Evolutionary conservation across 2,797 vertebrate genomes (phyloP), one percentile per base, ranked within the genome.

Genomic region (Brachyalestes nurse): DNA sequence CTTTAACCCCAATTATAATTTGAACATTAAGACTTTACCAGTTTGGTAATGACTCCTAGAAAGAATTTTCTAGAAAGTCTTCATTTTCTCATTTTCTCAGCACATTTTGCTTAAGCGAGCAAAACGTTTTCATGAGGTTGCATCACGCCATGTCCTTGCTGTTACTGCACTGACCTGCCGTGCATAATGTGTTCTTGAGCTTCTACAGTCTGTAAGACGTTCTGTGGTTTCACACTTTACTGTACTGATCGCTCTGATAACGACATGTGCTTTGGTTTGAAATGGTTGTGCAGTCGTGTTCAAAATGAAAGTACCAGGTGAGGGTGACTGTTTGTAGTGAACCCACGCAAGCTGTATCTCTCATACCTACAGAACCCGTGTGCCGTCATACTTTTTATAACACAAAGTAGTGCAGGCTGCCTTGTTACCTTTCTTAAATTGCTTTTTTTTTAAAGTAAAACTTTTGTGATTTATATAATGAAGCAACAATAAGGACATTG

Each of bases 271-370:
- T 47, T 58, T 74, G 38, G 9, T 74, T 67, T 47, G 28, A 66
- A 73, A 62, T 45, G 47, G 12, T 72, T 51, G 28, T 1, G 2
- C 49, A 42, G 45, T 19, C 57, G 71, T 45, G 61, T 21, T 58
- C n/a, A 16, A 75, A 58, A 34, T 55, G 51, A 80, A 58, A 58
- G 55, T 40, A 67, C 61, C 60, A 62, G 45, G 60, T 58, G 17
- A 25, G 25, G 13, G 13, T 79, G 69, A 64, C 4, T 60, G 16
- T 6, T 49, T 72, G 28, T 38, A 34, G n/a, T n/a, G 34, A 74
- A 57, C 51, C 78, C 61, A 74, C 71, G 38, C 17, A 6, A 1
- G 19, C 8, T 23, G 47, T n/a, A 4, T 17, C 40, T 62, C 55
- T 71, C 16, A 66, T 19, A 28, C 51, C 49, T 45, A 28, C 70